Base-by-base conservation (phyloP, 2,888 invertebrate genomes). In the Andrena fulva region DNA sequence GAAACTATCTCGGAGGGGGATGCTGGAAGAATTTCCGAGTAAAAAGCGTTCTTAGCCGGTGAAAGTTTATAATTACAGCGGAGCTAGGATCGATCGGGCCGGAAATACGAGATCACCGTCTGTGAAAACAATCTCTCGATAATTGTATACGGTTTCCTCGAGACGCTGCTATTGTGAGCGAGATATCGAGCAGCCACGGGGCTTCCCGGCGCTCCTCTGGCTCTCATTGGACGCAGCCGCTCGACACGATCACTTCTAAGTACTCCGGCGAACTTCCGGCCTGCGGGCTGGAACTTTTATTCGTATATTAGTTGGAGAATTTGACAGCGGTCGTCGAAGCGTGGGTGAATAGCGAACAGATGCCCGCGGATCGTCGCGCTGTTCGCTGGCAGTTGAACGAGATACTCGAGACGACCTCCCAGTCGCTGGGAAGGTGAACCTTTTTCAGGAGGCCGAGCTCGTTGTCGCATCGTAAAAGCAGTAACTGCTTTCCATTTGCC, bases 241-340 rank as follows among this genome's bases (percentile, higher is more conserved):
- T 71, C 71, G 52, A 50, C 85, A 71, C 82, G 87, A 91, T 90
- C 90, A 90, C 87, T 88, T 87, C 73, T 79, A 82, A 84, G 83
- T 89, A 90, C 89, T 89, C 88, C 78, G 70, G 33, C 86, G 86
- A 90, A 89, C 91, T 89, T 87, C 80, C 86, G 90, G 87, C 85
- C 84, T 84, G 83, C 77, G 71, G 82, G 77, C 70, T 75, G 62
- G 79, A 85, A 88, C 85, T 89, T 91, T 87, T 87, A 70, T 66
- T 77, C 33, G 10, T 59, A 56, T 52, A 35, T 33, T 35, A 50
- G 52, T 10, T 50, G 12, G 62, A 31, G 62, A 52, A n/a, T 33
- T 54, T 52, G 54, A 68, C 68, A 33, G 33, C 68, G 54, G 12
- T 33, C 68, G 68, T 12, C 67, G 67, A 52, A 67, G 29, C 67